A percentile compares a stretch with the other conserved stretches of the same genome.
Conservation (phyloP, 2,113 vertebrate genomes). For the Nothocercus nigrocapillus region DNA sequence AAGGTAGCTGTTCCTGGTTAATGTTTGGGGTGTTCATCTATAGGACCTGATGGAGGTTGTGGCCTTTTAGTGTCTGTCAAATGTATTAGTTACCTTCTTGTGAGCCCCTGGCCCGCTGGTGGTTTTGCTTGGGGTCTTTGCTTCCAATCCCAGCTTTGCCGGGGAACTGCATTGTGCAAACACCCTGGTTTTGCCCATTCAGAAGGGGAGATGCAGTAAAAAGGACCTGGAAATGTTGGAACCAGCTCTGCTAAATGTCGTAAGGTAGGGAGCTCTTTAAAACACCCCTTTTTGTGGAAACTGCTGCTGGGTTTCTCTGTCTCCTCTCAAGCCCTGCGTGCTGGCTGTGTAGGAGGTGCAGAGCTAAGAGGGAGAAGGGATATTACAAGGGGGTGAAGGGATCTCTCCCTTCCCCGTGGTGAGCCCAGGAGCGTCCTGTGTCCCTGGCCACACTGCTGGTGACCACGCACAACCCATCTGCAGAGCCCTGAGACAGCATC, state of each 20-base stretch:
- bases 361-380: background rate
- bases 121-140: fast-evolving
- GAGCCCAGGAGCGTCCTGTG: background rate
- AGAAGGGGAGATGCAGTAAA: background rate
- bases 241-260: fast-evolving
- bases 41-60: fast-evolving
- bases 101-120: fast-evolving
- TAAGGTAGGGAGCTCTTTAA: background rate
- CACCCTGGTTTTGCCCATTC: background rate
- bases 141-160: background rate
- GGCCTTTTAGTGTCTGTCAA: background rate
- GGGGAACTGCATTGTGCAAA: background rate
- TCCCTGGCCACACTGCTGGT: background rate
- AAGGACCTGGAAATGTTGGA: background rate
- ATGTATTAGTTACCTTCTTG: background rate
- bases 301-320: background rate
- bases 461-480: background rate
- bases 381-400: background rate
- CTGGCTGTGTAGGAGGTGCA: background rate
- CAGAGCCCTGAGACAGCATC: background rate
- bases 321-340: fast-evolving
- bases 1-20: too few species aligned
- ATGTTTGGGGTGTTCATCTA: background rate
- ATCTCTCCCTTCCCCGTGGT: background rate
- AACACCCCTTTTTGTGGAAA: background rate